Conservation (phyloP, 2,113 vertebrate genomes). For the Ivindomyrus marchei region DNA sequence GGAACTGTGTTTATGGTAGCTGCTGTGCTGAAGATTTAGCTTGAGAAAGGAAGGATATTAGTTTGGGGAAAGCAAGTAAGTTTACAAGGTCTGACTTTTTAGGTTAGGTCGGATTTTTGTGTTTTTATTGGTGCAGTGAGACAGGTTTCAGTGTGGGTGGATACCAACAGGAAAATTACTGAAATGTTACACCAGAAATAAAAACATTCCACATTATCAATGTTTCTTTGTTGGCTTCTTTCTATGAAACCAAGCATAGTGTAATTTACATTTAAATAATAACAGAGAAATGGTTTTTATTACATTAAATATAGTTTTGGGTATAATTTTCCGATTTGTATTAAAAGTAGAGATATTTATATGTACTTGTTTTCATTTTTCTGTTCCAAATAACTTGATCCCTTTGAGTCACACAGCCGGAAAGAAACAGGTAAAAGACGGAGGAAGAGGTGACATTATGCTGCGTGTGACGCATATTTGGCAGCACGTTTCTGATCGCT, state of each 20-base stretch:
- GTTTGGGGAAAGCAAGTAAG: not conserved
- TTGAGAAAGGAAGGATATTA: not conserved
- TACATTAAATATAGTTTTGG: not conserved
- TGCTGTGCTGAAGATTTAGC: not conserved
- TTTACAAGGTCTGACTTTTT: not conserved
- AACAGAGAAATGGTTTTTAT: not conserved
- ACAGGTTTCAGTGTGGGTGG: not conserved
- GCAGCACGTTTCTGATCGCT: not conserved
- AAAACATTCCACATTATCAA: not conserved
- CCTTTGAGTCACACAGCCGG: not conserved
- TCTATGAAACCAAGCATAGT: not conserved
- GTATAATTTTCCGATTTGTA: not conserved
- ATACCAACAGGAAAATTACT: not conserved
- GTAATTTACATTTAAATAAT: not conserved
- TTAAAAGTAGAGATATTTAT: not conserved
- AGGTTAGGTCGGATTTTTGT: not conserved
- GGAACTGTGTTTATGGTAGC: not conserved
- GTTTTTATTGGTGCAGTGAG: not conserved
- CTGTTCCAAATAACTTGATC: not conserved
- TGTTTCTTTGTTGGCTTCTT: not conserved
- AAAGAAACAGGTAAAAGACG: not conserved
- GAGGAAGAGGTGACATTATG: not conserved
- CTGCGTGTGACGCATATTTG: not conserved
- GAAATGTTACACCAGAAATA: not conserved
- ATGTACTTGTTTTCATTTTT: not conserved